Evolutionary conservation across 1,140 invertebrate genomes (phyloP).

Genomic region (Latrodectus geometricus): DNA sequence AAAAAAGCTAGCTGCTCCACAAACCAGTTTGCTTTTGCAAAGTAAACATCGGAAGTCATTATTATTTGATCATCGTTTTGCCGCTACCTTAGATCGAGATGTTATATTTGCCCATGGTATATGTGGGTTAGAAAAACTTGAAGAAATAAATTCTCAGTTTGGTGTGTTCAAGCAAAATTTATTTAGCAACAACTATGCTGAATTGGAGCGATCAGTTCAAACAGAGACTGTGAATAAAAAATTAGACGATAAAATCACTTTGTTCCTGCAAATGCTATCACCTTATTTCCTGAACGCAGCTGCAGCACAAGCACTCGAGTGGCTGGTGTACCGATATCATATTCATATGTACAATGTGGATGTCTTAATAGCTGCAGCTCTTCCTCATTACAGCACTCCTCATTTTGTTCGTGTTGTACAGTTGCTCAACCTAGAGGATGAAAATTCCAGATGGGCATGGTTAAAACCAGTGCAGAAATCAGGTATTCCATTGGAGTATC

Average conservation of each 20-base stretch:
- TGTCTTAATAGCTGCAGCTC: conserved; percentile 80
- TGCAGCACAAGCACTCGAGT: conserved; percentile 91
- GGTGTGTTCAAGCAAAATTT: conserved; percentile 79
- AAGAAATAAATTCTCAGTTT: conserved; percentile 79
- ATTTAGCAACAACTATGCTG: conserved; percentile 80
- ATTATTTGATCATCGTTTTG: conserved; percentile 89
- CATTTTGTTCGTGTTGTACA: conserved; percentile 87
- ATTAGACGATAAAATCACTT: conserved; percentile 81
- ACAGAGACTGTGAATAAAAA: conserved; percentile 80
- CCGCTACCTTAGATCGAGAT: conserved; percentile 83
- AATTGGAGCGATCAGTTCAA: conserved; percentile 84
- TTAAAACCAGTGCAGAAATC: conserved; percentile 79
- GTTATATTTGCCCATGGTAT: conserved; percentile 86
- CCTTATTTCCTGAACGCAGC: conserved; percentile 88
- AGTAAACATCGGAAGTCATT: conserved; percentile 81
- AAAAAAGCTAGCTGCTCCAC: conserved; percentile 81
- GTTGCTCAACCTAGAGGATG: conserved; percentile 76
- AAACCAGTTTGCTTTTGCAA: conserved; percentile 78
- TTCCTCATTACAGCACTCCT: conserved; percentile 92
- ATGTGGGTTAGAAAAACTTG: conserved; percentile 85
- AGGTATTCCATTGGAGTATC: conserved; percentile 78
- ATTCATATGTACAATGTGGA: conserved; percentile 89
- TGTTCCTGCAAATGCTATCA: conserved; percentile 83
- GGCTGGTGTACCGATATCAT: conserved; percentile 88
- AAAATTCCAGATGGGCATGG: conserved; percentile 82